A percentile compares a stretch with the other conserved stretches of the same genome.
phyloP scores from a whole-genome alignment of 2,113 vertebrate genomes.

The Erythrocercus mccallii region DNA sequence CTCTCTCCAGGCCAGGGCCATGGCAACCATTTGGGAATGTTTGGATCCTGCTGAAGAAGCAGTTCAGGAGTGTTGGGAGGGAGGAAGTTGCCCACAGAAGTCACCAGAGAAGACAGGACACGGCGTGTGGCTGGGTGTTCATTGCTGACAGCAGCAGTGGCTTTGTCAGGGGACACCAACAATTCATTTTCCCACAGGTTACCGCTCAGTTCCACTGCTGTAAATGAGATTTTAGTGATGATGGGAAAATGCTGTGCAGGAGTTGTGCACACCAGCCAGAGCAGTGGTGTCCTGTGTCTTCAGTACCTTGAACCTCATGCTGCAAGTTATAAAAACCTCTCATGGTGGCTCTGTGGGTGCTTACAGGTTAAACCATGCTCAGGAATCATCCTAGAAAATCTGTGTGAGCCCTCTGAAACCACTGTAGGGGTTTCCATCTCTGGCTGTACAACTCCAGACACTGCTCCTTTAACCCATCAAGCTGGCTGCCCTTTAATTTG shows the following conservation, averaged over 20 bases:
- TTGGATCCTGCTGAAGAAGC: neutral
- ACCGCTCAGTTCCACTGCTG: neutral
- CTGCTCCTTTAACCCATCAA: neutral
- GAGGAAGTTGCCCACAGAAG: neutral
- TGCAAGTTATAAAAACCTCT: neutral
- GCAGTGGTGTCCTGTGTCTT: neutral
- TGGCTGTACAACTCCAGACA: neutral
- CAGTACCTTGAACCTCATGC: neutral
- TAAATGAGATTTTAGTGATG: neutral
- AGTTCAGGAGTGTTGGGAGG: neutral
- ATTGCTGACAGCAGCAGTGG: neutral
- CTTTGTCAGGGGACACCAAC: neutral
- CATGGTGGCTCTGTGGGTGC: neutral
- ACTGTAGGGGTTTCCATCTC: neutral
- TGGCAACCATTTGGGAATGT: neutral
- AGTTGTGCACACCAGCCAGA: fast-evolving
- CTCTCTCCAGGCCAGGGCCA: neutral
- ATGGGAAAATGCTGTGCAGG: neutral
- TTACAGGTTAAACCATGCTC: neutral
- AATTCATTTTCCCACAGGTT: neutral
- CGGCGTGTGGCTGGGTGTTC: neutral
- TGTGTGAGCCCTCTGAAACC: neutral
- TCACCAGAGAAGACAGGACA: neutral
- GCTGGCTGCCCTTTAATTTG: neutral
- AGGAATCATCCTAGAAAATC: neutral